Evolutionary conservation across 2,797 vertebrate species (phyloP).

Genomic region (Hoplostethus mediterraneus): DNA sequence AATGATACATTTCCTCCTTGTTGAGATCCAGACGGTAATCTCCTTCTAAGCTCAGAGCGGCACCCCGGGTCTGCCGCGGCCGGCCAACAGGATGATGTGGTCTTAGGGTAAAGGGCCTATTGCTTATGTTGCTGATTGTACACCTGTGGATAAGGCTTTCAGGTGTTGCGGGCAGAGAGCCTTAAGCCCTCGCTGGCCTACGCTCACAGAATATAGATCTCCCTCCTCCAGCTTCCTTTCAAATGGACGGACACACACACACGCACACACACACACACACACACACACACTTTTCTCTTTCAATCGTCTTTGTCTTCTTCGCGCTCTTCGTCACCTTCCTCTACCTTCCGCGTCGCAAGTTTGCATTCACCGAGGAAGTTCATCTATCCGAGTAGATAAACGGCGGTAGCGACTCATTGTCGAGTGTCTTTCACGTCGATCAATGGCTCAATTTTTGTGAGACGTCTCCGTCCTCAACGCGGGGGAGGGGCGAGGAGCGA

Average conservation of each 20-base stretch:
- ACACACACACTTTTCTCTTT: slow-evolving; percentile 30
- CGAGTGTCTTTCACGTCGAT: slow-evolving; percentile 39
- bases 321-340: slow-evolving; percentile 4
- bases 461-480: neutral
- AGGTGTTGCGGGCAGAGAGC: slow-evolving; percentile 64
- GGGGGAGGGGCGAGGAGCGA: neutral
- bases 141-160: slow-evolving; percentile 81
- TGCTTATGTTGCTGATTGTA: slow-evolving; percentile 82
- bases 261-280: slow-evolving; percentile 1
- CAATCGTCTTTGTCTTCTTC: slow-evolving; percentile 2
- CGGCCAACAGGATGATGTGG: slow-evolving; percentile 74
- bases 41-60: slow-evolving; percentile 69
- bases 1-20: slow-evolving; percentile 67
- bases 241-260: slow-evolving; percentile 21
- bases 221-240: slow-evolving; percentile 29
- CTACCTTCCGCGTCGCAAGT: no score
- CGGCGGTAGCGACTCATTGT: no score
- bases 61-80: slow-evolving; percentile 51
- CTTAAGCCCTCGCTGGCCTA: slow-evolving; percentile 53
- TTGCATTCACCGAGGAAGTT: neutral
- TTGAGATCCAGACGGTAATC: slow-evolving; percentile 64
- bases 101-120: slow-evolving; percentile 74
- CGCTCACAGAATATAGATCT: slow-evolving; percentile 70
- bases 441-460: slow-evolving; percentile 15
- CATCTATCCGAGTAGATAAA: no score